Base-by-base conservation (phyloP, 1,140 invertebrate genomes). In the Conopomorpha cramerella region DNA sequence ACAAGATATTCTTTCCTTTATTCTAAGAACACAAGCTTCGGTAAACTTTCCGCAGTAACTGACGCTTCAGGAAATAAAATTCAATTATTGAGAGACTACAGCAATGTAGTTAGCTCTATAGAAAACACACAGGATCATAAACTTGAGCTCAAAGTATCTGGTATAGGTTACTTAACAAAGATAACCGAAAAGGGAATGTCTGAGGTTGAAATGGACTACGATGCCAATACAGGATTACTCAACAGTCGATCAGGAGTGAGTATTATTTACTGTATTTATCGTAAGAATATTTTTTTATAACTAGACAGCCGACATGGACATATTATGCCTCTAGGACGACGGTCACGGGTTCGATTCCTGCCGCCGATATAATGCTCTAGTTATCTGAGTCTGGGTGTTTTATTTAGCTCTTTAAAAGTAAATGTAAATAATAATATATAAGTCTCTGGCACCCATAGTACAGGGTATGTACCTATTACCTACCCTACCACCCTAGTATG, bases 21-120 rank as follows among this genome's bases (percentile, higher is more conserved):
- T 72, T 96, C 90, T 12, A 96, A 97, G 61, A 98, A 98, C 54
- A 96, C 94, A 1, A 95, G 92, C 56, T 95, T 96, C 54, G 95
- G 95, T 1, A 94, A 95, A 64, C 77, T 99, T 13, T 93, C 89
- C 1, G 93, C 90, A 2, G 92, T 98, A 0, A 93, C 90, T 0
- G 95, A 97, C 70, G 90, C 89, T 31, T 92, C 92, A 10, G 92
- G 92, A 10, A 97, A 96, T 60, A 94, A 97, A 77, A 91, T 96
- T 44, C 85, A 92, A 57, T 90, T 98, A 58, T 77, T 94, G 10
- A 81, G 95, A 32, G 93, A 97, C 70, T 95, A 95, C 55, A 92
- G 89, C 55, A 90, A 90, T 51, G 86, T 90, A 16, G 90, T 91
- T 0, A 95, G 91, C 55, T 93, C 93, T 3, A 96, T 98, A 51